Evolutionary conservation across 2,888 invertebrate species (phyloP), one percentile per base, ranked within the genome.

Genomic region (Prenolepis imparis): DNA sequence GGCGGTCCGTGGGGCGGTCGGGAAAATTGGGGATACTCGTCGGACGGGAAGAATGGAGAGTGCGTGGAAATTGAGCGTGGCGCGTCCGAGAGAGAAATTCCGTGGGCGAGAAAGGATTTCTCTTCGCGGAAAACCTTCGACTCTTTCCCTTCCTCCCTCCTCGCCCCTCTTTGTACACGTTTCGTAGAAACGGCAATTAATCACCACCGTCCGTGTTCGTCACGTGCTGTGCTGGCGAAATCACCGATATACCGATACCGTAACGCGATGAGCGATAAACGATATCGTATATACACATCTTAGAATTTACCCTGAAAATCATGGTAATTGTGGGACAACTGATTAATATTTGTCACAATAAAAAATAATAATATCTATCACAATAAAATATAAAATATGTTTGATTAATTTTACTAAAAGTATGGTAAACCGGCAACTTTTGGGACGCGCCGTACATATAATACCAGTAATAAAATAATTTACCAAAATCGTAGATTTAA

Each of bases 51-150:
- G 82, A 82, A 82, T 74, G 66, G 77, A 82, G 78, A 82, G 78
- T 77, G 78, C 75, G 82, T 77, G 78, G 78, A 80, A 80, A 80
- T 80, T 80, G 78, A 80, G 78, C 78, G 78, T 80, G 24, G 78
- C 74, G 74, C 78, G 78, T 57, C 78, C 44, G 78, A 72, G 78
- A 48, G 78, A 73, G 74, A 59, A 73, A 78, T 77, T 68, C 70
- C 39, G 15, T 52, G 12, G 24, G 59, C 44, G 12, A 72, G 18
- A 15, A n/a, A 0, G 78, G 21, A 24, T 73, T 73, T 80, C 78
- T 59, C 59, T 21, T 36, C 12, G 57, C 15, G 41, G 57, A 32
- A 72, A 18, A 52, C 48, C 41, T 15, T 21, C 28, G 41, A 57
- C 44, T 78, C 36, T 39, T 44, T 32, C 24, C 15, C 32, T 15